These are phyloP conservation scores for Selene dorsalis DNA, from an alignment of 2,797 vertebrate species.

Conservation along the genomic window DNA sequence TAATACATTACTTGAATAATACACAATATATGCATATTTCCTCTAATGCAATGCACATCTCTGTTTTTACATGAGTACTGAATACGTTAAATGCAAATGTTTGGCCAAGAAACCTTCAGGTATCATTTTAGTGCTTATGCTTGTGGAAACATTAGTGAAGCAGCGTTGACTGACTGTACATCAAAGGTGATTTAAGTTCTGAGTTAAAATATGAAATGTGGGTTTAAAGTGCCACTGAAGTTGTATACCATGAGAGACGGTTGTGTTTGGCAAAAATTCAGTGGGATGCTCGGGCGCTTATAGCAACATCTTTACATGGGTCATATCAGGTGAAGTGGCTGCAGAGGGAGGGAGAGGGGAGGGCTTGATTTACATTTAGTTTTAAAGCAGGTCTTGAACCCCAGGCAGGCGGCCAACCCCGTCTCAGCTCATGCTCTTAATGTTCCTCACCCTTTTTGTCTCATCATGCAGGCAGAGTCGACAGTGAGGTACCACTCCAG, in stretches of 20 bases:
- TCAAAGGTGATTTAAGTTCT: conserved; percentile 61
- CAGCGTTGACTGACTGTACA: conserved; percentile 46
- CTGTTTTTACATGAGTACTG: conserved; percentile 46
- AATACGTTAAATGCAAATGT: conserved; percentile 36
- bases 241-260: conserved; percentile 68
- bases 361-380: conserved; percentile 68
- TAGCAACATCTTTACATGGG: conserved; percentile 48
- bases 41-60: conserved; percentile 30
- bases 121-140: conserved; percentile 37
- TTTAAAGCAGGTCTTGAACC: conserved; percentile 61
- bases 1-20: conserved; percentile 55
- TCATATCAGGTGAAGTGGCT: conserved; percentile 61
- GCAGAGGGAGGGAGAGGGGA: conserved; percentile 52
- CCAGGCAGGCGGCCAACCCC: conserved; percentile 57
- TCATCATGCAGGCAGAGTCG: conserved; percentile 80
- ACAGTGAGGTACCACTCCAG: conserved; percentile 82
- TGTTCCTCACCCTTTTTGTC: conserved; percentile 39
- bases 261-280: conserved; percentile 66
- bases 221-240: conserved; percentile 57
- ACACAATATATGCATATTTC: conserved; percentile 50
- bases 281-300: conserved; percentile 43
- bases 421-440: conserved; percentile 45
- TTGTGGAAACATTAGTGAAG: conserved; percentile 24
- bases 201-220: conserved; percentile 68
- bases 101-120: conserved; percentile 22